Evolutionary conservation across 2,797 vertebrate genomes (phyloP).

Genomic region (Eidolon dupreanum): DNA sequence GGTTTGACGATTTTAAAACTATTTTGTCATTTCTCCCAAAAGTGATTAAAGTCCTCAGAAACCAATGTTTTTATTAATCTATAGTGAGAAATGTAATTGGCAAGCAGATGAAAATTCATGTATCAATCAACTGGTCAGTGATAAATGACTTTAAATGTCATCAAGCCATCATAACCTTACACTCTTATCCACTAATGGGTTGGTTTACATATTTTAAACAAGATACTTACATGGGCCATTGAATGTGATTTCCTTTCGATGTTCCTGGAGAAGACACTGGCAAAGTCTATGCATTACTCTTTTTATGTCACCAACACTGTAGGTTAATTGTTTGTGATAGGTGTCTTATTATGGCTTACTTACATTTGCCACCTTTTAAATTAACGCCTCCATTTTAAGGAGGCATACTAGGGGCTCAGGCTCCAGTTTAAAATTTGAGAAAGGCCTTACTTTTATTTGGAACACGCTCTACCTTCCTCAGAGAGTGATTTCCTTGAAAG

Average conservation of each 20-base stretch:
- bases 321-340: background rate
- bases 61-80: background rate
- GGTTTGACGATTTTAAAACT: background rate
- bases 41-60: background rate
- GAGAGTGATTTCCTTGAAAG: background rate
- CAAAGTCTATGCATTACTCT: background rate
- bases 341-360: background rate
- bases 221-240: background rate
- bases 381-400: background rate
- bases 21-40: background rate
- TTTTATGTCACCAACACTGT: background rate
- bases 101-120: background rate
- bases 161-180: background rate
- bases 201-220: background rate
- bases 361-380: background rate
- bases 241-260: background rate
- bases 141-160: background rate
- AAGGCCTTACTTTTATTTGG: background rate
- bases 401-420: background rate
- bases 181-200: too few relatives aligned
- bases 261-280: background rate
- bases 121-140: background rate
- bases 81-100: background rate
- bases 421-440: background rate
- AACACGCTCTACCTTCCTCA: background rate